These are phyloP conservation scores for Chloroceryle aenea DNA, from an alignment of 2,113 vertebrate genomes.

Conservation along the genomic window DNA sequence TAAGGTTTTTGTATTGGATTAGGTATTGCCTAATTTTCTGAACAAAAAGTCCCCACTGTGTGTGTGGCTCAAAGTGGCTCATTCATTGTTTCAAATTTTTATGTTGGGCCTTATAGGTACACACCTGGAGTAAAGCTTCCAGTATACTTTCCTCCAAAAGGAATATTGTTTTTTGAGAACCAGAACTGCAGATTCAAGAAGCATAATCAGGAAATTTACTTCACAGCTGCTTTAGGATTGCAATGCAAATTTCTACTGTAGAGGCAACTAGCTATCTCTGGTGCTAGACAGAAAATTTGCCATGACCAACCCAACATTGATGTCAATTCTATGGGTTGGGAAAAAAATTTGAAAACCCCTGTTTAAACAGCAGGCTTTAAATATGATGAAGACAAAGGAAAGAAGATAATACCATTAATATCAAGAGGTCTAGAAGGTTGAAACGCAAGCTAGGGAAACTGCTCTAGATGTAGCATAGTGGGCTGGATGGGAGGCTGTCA, in stretches of 20 bases:
- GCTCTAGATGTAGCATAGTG: not conserved
- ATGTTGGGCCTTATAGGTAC: not conserved
- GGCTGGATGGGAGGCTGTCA: too few species aligned
- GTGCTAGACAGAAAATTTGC: not conserved
- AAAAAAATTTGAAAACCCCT: not conserved
- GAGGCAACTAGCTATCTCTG: not conserved
- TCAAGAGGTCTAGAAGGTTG: not conserved
- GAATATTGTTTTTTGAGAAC: not conserved
- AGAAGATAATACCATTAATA: not conserved
- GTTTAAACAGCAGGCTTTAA: not conserved
- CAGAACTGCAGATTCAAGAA: not conserved
- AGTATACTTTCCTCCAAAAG: not conserved
- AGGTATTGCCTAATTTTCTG: not conserved
- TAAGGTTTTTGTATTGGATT: not conserved
- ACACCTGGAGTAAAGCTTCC: not conserved
- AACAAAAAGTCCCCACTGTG: not conserved
- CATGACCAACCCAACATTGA: too few species aligned
- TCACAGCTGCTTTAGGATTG: not conserved
- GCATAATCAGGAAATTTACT: not conserved
- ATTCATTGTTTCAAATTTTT: not conserved
- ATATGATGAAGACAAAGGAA: not conserved
- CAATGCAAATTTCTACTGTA: not conserved
- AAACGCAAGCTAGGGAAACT: not conserved
- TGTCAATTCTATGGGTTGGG: not conserved
- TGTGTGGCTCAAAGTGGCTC: not conserved